Evolutionary conservation across 2,888 invertebrate genomes (phyloP), one percentile per base, ranked within the genome.

Genomic region (Keiferia lycopersicella): DNA sequence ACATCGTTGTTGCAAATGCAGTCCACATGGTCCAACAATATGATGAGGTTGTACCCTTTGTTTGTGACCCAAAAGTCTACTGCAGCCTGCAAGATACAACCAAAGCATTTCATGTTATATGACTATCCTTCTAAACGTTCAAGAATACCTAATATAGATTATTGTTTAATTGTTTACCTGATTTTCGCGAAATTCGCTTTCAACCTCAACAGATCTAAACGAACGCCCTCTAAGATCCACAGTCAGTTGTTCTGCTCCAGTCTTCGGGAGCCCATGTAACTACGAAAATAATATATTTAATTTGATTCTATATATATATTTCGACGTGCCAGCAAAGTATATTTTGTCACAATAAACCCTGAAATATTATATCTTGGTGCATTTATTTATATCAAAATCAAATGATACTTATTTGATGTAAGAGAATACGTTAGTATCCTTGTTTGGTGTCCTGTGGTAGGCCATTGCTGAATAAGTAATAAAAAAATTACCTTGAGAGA

Each of bases 1-100:
- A 56, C 16, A 6, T 56, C 56, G n/a, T 56, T 56, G 30, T 56
- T 56, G 34, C 56, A 56, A 3, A 34, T 30, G n/a, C 56, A 56
- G 26, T 56, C 56, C 3, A 56, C 34, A 11, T 30, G 34, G 16
- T 56, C 56, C n/a, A 56, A 8, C 10, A 34, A 34, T 16, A 56
- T 26, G n/a, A 16, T 10, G n/a, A 56, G 16, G 34, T 34, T 56
- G 34, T 56, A n/a, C 6, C 56, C 56, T 18, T 34, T 56, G 8
- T 18, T 56, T 16, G 56, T 56, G 34, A 56, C 3, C 56, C 56
- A 56, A 1, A 56, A 56, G n/a, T 30, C 2, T n/a, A 14, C 34
- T 34, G 30, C 3, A n/a, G 14, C 6, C 56, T 56, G 51, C 7
- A 34, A 34, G n/a, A n/a, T n/a, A n/a, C n/a, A 51, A 51, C 3